Base-by-base conservation (phyloP, 2,797 vertebrate genomes). In the Bradypodion pumilum region DNA sequence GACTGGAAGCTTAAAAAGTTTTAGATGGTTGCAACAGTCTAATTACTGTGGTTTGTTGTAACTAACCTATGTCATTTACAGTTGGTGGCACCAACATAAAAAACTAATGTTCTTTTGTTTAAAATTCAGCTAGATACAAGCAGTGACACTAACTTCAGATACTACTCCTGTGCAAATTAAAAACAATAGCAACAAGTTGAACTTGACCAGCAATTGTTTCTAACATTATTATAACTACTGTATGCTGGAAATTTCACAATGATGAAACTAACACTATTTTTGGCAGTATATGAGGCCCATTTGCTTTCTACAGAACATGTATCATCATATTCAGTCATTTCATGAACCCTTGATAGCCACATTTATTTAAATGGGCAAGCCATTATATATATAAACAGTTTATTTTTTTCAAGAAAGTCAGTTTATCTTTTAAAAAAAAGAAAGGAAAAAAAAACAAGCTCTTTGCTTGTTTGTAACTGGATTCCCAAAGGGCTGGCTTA, bases 151-250 rank as follows among this genome's bases (percentile, higher is more conserved):
- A 97, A 97, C 95, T 97, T 98, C 96, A 97, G 97, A 97, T 97
- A 97, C 98, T 98, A 98, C 97, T 98, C 96, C 97, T 98, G 98
- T 99, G 98, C 98, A 99, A 98, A 98, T 98, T 97, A 99, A 96
- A 98, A 98, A 97, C 95, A 95, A 98, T 97, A 98, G 97, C 97
- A 98, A 99, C 97, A 97, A 98, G 97, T 98, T 97, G 97, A 99
- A 98, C 97, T 98, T 97, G 98, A 98, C 97, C 98, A 98, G 98
- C 97, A 99, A 98, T 98, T 97, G 97, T 98, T 97, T 97, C 97
- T 98, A 98, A 98, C 97, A 97, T 97, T 96, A 98, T 97, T 96
- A 98, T 97, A 97, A 98, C 98, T 98, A 99, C 97, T 95, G 98
- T 97, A 97, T 97, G 96, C 96, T 97, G 97, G 97, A 96, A 98